Percentiles rank a stretch among this genome's conserved stretches.
These are phyloP conservation scores for Lithophane semibrunnea DNA, from an alignment of 2,888 invertebrate species.

Conservation along the genomic window DNA sequence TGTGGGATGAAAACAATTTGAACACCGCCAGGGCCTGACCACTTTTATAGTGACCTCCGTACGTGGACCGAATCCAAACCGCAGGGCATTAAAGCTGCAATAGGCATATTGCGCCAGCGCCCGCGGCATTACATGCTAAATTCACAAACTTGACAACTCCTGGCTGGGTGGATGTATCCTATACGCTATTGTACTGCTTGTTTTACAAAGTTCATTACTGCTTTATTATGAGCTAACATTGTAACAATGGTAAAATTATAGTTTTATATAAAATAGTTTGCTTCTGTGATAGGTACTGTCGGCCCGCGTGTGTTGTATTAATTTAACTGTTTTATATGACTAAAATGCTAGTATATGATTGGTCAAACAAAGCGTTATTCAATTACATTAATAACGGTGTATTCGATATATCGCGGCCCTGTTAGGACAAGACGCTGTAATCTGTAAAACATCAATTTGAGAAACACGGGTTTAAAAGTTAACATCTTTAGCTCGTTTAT, in stretches of 20 bases:
- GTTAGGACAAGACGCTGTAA: too few relatives aligned
- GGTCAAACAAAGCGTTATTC: constrained; percentile 42
- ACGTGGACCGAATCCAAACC: constrained; percentile 87
- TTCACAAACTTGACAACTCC: constrained; percentile 75
- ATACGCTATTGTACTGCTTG: constrained; percentile 30
- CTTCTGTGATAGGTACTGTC: not conserved
- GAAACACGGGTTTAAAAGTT: too few relatives aligned
- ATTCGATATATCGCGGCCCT: too few relatives aligned
- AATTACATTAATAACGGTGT: constrained; percentile 18
- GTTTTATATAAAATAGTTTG: not conserved
- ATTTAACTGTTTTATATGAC: constrained; percentile 1
- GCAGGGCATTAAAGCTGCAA: constrained; percentile 84
- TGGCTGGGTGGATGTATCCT: constrained; percentile 53
- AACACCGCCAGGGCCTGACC: constrained; percentile 78
- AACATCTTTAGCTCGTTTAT: too few relatives aligned
- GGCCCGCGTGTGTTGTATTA: not conserved
- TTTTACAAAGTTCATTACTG: constrained; percentile 37
- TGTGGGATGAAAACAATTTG: constrained; percentile 85
- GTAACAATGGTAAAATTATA: constrained; percentile 11
- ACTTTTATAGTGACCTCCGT: constrained; percentile 83
- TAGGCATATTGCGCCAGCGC: constrained; percentile 79
- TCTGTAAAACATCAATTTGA: too few relatives aligned
- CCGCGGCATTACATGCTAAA: constrained; percentile 75
- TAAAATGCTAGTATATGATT: constrained; percentile 1
- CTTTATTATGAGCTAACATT: constrained; percentile 28